These are phyloP conservation scores for Teleogryllus oceanicus DNA, from an alignment of 2,888 invertebrate genomes.

Conservation along the genomic window DNA sequence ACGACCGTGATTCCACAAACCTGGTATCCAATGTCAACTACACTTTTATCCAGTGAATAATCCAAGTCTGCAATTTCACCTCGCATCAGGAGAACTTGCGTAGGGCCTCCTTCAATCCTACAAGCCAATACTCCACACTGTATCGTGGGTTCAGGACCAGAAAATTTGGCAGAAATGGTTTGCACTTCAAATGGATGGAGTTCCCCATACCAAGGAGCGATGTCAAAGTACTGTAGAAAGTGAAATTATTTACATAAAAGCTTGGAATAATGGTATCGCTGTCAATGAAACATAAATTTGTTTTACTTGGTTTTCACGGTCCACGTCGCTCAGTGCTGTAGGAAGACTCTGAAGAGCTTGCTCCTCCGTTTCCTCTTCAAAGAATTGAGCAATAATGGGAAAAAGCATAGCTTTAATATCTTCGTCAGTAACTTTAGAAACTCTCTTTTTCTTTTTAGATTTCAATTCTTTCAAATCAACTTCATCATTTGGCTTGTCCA, in stretches of 20 bases:
- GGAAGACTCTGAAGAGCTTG: background rate
- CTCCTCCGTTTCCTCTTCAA: constrained; percentile 18
- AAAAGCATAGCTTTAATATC: background rate
- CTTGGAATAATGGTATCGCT: background rate
- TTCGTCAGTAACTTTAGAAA: background rate
- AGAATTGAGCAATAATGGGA: constrained; percentile 10
- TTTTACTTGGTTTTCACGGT: background rate
- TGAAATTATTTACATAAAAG: background rate
- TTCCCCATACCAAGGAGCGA: constrained; percentile 53
- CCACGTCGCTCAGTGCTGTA: background rate
- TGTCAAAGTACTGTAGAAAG: constrained; percentile 46
- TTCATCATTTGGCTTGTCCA: no score
- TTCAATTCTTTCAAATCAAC: no score
- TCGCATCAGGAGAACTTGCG: constrained; percentile 51
- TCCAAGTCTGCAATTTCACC: constrained; percentile 55
- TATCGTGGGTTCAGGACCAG: constrained; percentile 39
- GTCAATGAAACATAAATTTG: no score
- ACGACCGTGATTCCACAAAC: constrained; percentile 41
- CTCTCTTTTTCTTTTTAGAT: background rate
- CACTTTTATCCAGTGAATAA: constrained; percentile 50
- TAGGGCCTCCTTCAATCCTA: constrained; percentile 56
- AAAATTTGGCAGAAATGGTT: constrained; percentile 47
- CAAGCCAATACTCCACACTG: constrained; percentile 53
- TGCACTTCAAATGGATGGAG: constrained; percentile 54
- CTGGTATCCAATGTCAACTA: constrained; percentile 48